Evolutionary conservation across 1,140 invertebrate species (phyloP).

Genomic region (Coenobita brevimanus): DNA sequence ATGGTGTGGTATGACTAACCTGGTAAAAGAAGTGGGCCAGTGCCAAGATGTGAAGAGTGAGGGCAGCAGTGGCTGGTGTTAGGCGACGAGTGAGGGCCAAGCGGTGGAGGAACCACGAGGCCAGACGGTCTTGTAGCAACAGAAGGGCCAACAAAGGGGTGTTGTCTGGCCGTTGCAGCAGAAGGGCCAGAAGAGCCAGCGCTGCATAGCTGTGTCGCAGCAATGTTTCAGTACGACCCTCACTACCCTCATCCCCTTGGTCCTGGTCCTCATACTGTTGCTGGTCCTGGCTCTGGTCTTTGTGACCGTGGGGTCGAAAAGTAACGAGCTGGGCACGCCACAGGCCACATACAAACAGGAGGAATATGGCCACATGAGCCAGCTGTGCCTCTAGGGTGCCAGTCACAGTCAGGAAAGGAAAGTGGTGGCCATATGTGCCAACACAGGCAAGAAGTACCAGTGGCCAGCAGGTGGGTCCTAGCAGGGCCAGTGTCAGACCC

Average conservation of each 20-base stretch:
- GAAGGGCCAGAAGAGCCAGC: constrained; percentile 61
- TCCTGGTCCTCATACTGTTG: not conserved
- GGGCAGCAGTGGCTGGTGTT: constrained; percentile 47
- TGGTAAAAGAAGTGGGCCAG: constrained; percentile 66
- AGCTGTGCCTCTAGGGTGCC: constrained; percentile 49
- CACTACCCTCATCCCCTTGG: constrained; percentile 28
- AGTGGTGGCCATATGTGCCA: constrained; percentile 50
- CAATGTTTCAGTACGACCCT: constrained; percentile 30
- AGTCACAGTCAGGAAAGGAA: constrained; percentile 5
- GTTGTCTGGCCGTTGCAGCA: constrained; percentile 67
- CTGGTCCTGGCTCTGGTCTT: not conserved
- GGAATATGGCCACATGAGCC: constrained; percentile 30
- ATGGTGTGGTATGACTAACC: no score
- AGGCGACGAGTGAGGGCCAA: constrained; percentile 8
- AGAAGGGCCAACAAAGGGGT: constrained; percentile 53
- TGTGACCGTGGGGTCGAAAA: not conserved
- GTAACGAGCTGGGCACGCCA: constrained; percentile 33
- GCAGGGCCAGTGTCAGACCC: constrained; percentile 21
- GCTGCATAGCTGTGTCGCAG: constrained; percentile 40
- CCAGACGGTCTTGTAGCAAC: constrained; percentile 56
- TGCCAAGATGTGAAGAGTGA: constrained; percentile 54
- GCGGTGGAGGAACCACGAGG: constrained; percentile 24
- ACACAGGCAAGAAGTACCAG: constrained; percentile 19
- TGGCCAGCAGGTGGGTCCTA: constrained; percentile 23
- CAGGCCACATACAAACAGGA: constrained; percentile 42